Base-by-base conservation (phyloP, 2,888 invertebrate species). In the Muschampia plurimacula region DNA sequence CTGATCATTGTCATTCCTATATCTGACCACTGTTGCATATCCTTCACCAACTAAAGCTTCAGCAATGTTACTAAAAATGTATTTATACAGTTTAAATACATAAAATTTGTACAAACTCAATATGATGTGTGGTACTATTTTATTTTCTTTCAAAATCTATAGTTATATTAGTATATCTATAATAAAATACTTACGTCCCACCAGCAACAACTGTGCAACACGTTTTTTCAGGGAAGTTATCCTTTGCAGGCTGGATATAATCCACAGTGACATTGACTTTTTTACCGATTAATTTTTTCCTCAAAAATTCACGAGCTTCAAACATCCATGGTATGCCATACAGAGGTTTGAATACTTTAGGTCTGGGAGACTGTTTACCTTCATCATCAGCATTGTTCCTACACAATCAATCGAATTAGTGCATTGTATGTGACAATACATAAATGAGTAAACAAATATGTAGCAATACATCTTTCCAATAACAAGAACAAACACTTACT, bases 321-420 rank as follows among this genome's bases (percentile, higher is more conserved):
- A 97, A 99, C 98, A 99, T 98, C 96, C 98, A 99, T 1, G 99
- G 99, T 84, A 99, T 97, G 87, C 99, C 99, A 87, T 99, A 99
- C 0, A 99, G 95, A 0, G 99, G 98, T 82, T 98, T 96, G 78
- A 93, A 97, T 75, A 96, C 96, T 89, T 97, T 97, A 3, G 96
- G 95, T 75, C 96, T 95, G 13, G 96, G 95, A 0, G 95, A 91
- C n/a, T 95, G 92, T 82, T 97, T 97, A 15, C 95, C 96, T 79
- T 96, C 96, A 67, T 97, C 97, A 74, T 96, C 96, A 46, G 93
- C 89, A 74, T 89, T 92, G 77, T 94, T 95, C 83, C 86, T 91
- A 77, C 55, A 59, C 49, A 49, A 49, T 8, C 5, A n/a, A 49
- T n/a, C 6, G n/a, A 49, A 4, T n/a, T 49, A n/a, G 49, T 49